A percentile compares a stretch with the other conserved stretches of the same genome.
phyloP scores from a whole-genome alignment of 2,888 invertebrate species.

The Parnassius apollo region DNA sequence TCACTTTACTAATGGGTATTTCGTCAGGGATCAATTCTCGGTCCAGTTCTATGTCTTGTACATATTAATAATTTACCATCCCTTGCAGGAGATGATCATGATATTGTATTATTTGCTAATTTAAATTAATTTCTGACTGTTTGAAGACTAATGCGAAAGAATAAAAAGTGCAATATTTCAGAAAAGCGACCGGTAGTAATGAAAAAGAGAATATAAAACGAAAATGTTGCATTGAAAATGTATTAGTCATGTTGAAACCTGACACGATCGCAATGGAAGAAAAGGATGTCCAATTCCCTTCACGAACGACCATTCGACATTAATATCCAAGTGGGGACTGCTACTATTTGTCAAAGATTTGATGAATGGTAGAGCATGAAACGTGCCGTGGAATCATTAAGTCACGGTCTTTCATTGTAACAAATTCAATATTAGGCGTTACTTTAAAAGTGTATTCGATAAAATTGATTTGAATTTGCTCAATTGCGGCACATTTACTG shows the following conservation, averaged over 20 bases:
- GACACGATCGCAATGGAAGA: conserved; percentile 45
- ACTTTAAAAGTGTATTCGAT: conserved; percentile 8
- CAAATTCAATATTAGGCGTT: conserved; percentile 14
- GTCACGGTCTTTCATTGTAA: conserved; percentile 8
- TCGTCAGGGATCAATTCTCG: no score
- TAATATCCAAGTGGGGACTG: conserved; percentile 43
- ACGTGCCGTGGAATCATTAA: conserved; percentile 15
- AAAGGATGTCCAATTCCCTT: conserved; percentile 42
- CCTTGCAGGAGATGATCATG: no score
- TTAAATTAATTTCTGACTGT: no score
- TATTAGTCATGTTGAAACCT: conserved; percentile 58
- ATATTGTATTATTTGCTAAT: no score
- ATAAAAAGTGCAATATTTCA: no score
- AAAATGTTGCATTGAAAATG: conserved; percentile 44
- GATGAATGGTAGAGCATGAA: conserved; percentile 20
- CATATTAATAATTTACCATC: no score
- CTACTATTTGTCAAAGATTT: conserved; percentile 53
- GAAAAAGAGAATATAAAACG: conserved; percentile 42
- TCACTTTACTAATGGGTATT: no score
- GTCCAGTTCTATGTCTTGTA: no score
- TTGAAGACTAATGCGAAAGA: no score
- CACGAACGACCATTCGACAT: conserved; percentile 39
- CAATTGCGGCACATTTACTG: conserved; percentile 8
- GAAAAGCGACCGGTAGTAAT: no score
- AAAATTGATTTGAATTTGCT: not conserved